These are phyloP conservation scores for Actinopyga echinites DNA, from an alignment of 53 echinoderm and acorn worm genomes.

Conservation along the genomic window DNA sequence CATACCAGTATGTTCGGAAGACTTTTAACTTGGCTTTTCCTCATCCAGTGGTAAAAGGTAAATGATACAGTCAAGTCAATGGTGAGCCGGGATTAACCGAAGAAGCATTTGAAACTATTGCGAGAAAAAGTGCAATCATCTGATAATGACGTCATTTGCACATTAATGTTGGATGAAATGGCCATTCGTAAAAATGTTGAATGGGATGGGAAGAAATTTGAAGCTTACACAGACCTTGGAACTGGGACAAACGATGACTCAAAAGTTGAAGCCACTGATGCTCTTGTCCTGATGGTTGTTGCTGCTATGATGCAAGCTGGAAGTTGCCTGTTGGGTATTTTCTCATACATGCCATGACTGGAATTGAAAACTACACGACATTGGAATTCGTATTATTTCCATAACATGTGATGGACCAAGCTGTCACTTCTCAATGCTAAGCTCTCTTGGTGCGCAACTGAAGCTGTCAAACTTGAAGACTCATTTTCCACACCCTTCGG, in stretches of 20 bases:
- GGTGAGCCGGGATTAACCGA: constrained; percentile 60
- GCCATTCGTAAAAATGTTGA: constrained; percentile 58
- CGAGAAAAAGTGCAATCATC: constrained; percentile 21
- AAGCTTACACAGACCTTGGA: constrained; percentile 62
- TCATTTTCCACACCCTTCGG: constrained; percentile 53
- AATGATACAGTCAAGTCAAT: constrained; percentile 45
- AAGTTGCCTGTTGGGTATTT: constrained; percentile 51
- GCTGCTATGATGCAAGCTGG: constrained; percentile 40
- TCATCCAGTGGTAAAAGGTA: constrained; percentile 41
- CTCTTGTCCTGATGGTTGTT: constrained; percentile 58
- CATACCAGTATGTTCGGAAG: constrained; percentile 59
- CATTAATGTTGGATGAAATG: constrained; percentile 71
- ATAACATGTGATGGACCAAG: constrained; percentile 55
- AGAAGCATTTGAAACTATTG: constrained; percentile 45
- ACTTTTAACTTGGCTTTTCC: constrained; percentile 56
- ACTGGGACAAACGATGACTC: constrained; percentile 30
- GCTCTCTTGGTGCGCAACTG: constrained; percentile 42
- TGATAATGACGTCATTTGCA: constrained; percentile 33
- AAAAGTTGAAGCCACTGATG: constrained; percentile 31
- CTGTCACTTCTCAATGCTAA: constrained; percentile 46
- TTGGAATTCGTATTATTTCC: constrained; percentile 12
- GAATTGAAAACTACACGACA: constrained; percentile 26
- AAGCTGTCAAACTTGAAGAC: constrained; percentile 10
- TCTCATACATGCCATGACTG: constrained; percentile 55
- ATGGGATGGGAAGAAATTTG: constrained; percentile 37